phyloP scores from a whole-genome alignment of 1,140 invertebrate genomes.

The Trypoxylus dichotomus region DNA sequence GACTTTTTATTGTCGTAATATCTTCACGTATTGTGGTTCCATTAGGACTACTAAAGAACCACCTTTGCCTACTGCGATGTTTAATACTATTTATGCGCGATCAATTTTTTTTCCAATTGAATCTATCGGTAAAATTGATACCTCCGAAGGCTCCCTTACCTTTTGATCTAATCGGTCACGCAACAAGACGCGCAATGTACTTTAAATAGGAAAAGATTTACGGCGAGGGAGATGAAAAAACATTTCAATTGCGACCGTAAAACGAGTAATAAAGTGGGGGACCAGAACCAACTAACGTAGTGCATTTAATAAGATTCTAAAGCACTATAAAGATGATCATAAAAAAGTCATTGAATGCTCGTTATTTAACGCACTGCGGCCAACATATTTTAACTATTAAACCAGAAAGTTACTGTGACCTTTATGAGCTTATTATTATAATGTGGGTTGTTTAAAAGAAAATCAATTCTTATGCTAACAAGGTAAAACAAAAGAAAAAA shows the following conservation, averaged over 20 bases:
- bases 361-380: constrained; percentile 1
- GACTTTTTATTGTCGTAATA: neutral
- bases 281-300: neutral
- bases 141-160: neutral
- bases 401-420: neutral
- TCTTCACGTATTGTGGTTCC: neutral
- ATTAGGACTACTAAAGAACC: neutral
- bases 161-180: neutral
- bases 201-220: neutral
- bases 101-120: neutral
- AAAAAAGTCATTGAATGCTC: neutral
- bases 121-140: neutral
- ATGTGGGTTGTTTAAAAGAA: no score
- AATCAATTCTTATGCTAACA: no score
- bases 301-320: neutral
- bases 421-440: no score
- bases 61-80: neutral
- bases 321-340: neutral
- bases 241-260: neutral
- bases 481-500: no score
- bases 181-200: neutral
- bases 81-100: neutral
- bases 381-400: neutral
- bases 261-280: constrained; percentile 1
- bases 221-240: neutral